phyloP scores from a whole-genome alignment of 1,140 invertebrate genomes.

The Metaphire vulgaris region DNA sequence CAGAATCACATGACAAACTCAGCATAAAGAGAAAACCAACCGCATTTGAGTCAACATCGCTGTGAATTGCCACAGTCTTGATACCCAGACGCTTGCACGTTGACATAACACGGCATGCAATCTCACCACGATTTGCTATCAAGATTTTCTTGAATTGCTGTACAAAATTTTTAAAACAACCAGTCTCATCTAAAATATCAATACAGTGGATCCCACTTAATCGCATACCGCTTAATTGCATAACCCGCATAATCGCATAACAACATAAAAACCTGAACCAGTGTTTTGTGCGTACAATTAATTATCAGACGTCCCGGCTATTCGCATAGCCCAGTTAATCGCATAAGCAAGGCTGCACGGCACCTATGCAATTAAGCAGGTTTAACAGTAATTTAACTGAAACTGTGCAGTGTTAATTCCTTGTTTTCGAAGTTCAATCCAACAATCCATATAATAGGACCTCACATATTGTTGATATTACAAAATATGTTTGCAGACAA shows the following conservation, averaged over 20 bases:
- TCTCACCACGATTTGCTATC: constrained; percentile 70
- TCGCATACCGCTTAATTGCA: too few species aligned
- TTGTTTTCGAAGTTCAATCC: too few species aligned
- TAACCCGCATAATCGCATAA: too few species aligned
- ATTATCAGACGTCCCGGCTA: too few species aligned
- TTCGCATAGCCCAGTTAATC: too few species aligned
- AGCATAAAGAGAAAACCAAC: constrained; percentile 7
- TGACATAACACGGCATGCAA: constrained; percentile 64
- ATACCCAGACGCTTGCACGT: constrained; percentile 61
- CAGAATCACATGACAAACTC: too few species aligned
- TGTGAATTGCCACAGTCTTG: constrained; percentile 68
- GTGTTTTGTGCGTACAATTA: too few species aligned
- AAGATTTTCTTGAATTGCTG: constrained; percentile 60
- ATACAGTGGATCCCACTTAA: too few species aligned
- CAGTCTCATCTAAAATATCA: neutral
- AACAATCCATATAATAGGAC: neutral
- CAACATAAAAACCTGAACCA: too few species aligned
- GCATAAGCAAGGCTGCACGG: too few species aligned
- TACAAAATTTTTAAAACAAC: neutral
- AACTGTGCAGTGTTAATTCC: too few species aligned
- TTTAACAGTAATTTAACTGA: neutral
- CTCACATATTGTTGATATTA: neutral
- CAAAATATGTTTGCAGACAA: neutral
- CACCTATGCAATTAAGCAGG: too few species aligned
- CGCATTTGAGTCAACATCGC: constrained; percentile 60